phyloP scores from a whole-genome alignment of 2,797 vertebrate species.

The Numenius phaeopus region DNA sequence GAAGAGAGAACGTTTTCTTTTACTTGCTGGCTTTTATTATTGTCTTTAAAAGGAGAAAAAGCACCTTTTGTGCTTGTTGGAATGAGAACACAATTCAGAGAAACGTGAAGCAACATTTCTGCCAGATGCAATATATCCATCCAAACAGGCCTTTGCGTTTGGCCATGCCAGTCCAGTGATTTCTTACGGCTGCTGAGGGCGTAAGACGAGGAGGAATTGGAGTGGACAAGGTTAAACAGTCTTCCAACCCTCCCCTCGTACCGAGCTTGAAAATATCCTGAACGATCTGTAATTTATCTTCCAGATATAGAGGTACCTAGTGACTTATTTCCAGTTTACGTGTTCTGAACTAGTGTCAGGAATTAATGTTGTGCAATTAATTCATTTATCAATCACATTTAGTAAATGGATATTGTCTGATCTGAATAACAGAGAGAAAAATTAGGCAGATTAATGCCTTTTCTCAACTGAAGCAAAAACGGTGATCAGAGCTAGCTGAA shows the following conservation, averaged over 20 bases:
- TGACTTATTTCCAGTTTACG: neutral
- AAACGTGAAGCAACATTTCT: neutral
- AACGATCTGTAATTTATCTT: neutral
- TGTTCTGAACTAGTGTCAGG: neutral
- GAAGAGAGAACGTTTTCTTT: neutral
- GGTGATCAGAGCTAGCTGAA: slow-evolving; percentile 21
- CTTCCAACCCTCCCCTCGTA: neutral
- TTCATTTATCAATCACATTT: slow-evolving; percentile 38
- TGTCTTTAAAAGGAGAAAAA: neutral
- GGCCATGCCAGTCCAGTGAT: neutral
- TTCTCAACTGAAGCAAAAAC: slow-evolving; percentile 5
- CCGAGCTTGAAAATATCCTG: neutral
- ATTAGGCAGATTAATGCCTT: slow-evolving; percentile 38
- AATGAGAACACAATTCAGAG: neutral
- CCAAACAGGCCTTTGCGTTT: neutral
- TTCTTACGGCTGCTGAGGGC: neutral
- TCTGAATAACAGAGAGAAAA: slow-evolving; percentile 27
- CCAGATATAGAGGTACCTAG: neutral
- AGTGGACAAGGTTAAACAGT: neutral
- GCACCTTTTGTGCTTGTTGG: neutral
- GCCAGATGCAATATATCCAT: neutral
- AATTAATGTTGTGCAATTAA: neutral
- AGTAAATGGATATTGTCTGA: slow-evolving; percentile 29
- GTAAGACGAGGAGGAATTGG: neutral
- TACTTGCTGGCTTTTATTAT: neutral